Evolutionary conservation across 2,888 invertebrate genomes (phyloP), one percentile per base, ranked within the genome.

Genomic region (Noctuana brunneofusca): DNA sequence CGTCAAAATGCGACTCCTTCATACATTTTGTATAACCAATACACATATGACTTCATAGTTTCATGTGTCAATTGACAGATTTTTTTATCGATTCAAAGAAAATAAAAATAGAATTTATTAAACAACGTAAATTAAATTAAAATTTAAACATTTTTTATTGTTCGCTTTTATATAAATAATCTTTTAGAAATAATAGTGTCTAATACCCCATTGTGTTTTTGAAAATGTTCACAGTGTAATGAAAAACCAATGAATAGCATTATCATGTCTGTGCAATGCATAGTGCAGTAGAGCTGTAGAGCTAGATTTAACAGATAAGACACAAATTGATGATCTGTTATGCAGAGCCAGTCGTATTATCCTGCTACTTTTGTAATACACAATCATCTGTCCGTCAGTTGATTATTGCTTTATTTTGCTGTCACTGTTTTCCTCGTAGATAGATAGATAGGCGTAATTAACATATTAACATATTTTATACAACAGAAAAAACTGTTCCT

Each of bases 291-390:
- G n/a, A 27, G 6, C 27, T 22, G 53, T 35, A 35, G n/a, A 27
- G 6, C 27, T 22, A 41, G 41, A 55, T 43, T 5, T 16, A 38
- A 38, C 55, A 27, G 55, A 55, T 55, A 27, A 41, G 38, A 35
- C 27, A 55, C 55, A 43, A 55, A 43, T 55, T 55, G 55, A 55
- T 55, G 43, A 30, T 16, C 38, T 55, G 30, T 12, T 52, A 14
- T 52, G 50, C 50, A 52, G 30, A 14, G 49, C 49, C 49, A 27
- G 30, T 30, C 27, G 16, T 52, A 30, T 52, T 52, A 52, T 52
- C 50, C 50, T 52, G 16, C 30, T 52, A 52, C 50, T 52, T 52
- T 49, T 30, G 30, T 30, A 30, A 52, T 52, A 30, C 27, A 30
- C 30, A 30, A 30, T 52, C 30, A 16, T 27, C 27, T 30, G 50